Base-by-base conservation (phyloP, 2,797 vertebrate species). In the Tokudaia muenninki region DNA sequence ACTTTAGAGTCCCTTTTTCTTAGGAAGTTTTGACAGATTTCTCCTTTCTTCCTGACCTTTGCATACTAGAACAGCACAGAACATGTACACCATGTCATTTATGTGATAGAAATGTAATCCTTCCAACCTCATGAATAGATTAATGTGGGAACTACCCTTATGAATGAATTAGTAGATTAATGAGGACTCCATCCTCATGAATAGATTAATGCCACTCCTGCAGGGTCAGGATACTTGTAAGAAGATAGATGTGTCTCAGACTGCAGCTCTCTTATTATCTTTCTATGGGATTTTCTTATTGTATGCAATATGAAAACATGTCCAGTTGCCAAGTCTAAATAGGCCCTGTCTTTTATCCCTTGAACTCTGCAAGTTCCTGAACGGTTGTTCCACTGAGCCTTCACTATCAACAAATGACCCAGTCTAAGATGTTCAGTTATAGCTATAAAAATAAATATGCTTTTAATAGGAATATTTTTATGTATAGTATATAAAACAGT, bases 101-200 rank as follows among this genome's bases (percentile, higher is more conserved):
- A 47, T 57, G 61, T 72, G 47, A 29, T 67, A 78, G 61, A n/a
- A 93, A 34, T 9, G 55, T 67, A 80, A 87, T 47, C 10, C 14
- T 29, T 57, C 50, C 29, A 63, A 16, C 50, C 84, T 80, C 75
- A 80, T 70, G 37, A 87, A 93, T 93, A 47, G 14, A 70, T 87
- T 70, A 80, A 79, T 72, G 50, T 37, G 22, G 29, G 13, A 47
- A 70, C 29, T 93, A 21, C 14, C 17, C 22, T 80, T 22, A 37
- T 70, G 61, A 93, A 93, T 87, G 29, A 87, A 80, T 79, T 70
- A 70, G 4, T 72, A 12, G 44, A 63, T 78, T 78, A 90, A 90
- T 63, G 57, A 90, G 21, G 31, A 4, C 24, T 11, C 41, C 9
- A 4, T 78, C 8, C 74, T 78, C 74, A 90, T 78, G 87, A 78